Evolutionary conservation across 2,888 invertebrate genomes (phyloP), one percentile per base, ranked within the genome.

Genomic region (Eupeodes latifasciatus): DNA sequence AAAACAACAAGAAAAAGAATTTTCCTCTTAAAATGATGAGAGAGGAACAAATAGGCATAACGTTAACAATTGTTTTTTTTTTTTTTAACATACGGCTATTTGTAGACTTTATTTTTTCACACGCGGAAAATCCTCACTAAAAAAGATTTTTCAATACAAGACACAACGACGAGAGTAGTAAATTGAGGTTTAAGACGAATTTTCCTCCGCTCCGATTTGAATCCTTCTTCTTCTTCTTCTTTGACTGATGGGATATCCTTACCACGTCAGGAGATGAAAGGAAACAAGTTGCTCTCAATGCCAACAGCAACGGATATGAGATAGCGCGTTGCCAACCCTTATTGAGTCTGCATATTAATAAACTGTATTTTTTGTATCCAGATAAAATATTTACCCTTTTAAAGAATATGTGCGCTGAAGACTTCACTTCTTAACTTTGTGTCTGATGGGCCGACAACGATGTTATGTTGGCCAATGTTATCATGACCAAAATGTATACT

Each of bases 1-100:
- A 36, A n/a, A 71, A 76, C n/a, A 72, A 55, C 44, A 27, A 36
- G n/a, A 90, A 6, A 0, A 59, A 14, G 14, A 59, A 36, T 36
- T 49, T 49, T 47, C 3, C 2, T 27, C 14, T 11, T 16, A 51
- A 53, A 16, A 44, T 0, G 16, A 16, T 62, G 62, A 36, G 34
- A 36, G 3, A 14, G 14, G 59, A 36, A 59, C 14, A 59, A 36
- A 2, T 10, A 36, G n/a, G n/a, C 36, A 9, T 14, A n/a, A 51
- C 14, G 51, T n/a, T 7, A 53, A 16, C 47, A n/a, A 14, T 14
- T 10, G n/a, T 4, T 11, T 61, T 40, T 4, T 61, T 40, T 4
- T 61, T 40, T 40, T 40, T 40, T 27, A 27, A 27, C 27, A 27
- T 61, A 61, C n/a, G n/a, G 34, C 4, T 12, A 7, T 0, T 34